Evolutionary conservation across 2,888 invertebrate species (phyloP).

Genomic region (Tachystola acroxantha): DNA sequence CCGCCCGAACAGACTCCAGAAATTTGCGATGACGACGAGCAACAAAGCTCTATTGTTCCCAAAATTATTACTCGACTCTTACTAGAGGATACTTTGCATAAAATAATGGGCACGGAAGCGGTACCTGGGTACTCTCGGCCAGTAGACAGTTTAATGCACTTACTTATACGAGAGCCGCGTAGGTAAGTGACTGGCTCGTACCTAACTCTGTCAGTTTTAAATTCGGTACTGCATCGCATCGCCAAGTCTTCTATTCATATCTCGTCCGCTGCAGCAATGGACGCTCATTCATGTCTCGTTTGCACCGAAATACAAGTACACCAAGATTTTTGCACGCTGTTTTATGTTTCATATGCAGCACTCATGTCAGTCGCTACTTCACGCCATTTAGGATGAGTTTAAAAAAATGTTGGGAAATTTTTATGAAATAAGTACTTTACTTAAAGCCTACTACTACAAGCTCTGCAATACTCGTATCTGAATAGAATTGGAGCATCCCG

Average conservation of each 20-base stretch:
- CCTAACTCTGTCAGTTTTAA: slow-evolving; percentile 38
- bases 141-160: slow-evolving; percentile 56
- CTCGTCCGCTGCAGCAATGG: slow-evolving; percentile 21
- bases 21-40: slow-evolving; percentile 28
- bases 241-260: slow-evolving; percentile 27
- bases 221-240: slow-evolving; percentile 20
- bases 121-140: slow-evolving; percentile 34
- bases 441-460: too few relatives aligned
- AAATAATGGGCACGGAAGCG: slow-evolving; percentile 49
- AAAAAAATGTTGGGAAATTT: slow-evolving; percentile 4
- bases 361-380: slow-evolving; percentile 13
- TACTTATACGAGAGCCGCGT: slow-evolving; percentile 33
- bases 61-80: slow-evolving; percentile 50
- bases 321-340: slow-evolving; percentile 22
- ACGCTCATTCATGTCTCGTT: slow-evolving; percentile 26
- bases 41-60: slow-evolving; percentile 51
- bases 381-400: slow-evolving; percentile 16
- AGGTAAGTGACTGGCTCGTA: slow-evolving; percentile 35
- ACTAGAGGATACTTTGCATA: slow-evolving; percentile 56
- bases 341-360: slow-evolving; percentile 18
- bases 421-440: neutral
- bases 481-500: too few relatives aligned
- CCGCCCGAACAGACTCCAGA: neutral
- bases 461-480: too few relatives aligned
- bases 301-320: slow-evolving; percentile 22